Conservation (phyloP, 2,113 vertebrate species). For the Montifringilla adamsi region DNA sequence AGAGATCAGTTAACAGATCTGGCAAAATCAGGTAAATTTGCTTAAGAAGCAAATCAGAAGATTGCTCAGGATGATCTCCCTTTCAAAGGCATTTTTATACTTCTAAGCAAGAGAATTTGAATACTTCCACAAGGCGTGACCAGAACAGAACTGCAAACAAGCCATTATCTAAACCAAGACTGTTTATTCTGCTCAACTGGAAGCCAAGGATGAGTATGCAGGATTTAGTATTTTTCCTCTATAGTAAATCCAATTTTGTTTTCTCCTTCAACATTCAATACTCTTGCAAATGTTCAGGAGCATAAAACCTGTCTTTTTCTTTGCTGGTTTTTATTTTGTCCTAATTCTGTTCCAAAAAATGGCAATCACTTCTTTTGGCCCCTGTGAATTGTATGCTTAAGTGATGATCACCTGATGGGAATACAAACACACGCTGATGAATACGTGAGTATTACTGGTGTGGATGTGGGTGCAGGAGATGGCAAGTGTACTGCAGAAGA, state of each 20-base stretch:
- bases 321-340: neutral
- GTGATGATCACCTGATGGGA: neutral
- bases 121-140: neutral
- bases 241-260: neutral
- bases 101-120: neutral
- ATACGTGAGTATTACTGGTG: neutral
- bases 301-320: neutral
- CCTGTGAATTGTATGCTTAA: neutral
- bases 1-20: slow-evolving; percentile 8
- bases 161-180: neutral
- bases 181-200: neutral
- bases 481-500: neutral
- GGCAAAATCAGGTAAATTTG: slow-evolving; percentile 2
- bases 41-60: neutral
- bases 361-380: neutral
- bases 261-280: neutral
- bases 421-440: neutral
- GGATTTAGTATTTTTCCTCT: neutral
- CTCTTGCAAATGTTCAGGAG: neutral
- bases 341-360: neutral
- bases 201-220: neutral
- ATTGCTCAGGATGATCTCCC: neutral
- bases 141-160: neutral
- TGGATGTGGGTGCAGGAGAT: neutral
- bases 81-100: slow-evolving; percentile 23